phyloP scores from a whole-genome alignment of 2,888 invertebrate species.

The Volucella bombylans region DNA sequence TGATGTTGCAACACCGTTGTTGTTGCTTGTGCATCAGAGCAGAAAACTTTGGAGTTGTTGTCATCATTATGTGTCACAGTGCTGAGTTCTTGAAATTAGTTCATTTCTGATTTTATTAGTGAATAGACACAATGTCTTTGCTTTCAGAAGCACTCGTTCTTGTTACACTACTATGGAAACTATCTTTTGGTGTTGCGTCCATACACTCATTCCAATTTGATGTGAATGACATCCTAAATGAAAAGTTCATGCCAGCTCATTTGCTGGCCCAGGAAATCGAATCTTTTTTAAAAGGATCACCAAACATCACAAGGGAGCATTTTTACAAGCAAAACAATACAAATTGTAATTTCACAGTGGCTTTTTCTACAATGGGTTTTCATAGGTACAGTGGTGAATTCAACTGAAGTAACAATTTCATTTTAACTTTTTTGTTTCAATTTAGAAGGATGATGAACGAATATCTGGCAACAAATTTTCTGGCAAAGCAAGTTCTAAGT shows the following conservation, averaged over 20 bases:
- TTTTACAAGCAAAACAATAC: conserved; percentile 52
- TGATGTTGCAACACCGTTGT: conserved; percentile 4
- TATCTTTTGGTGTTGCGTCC: not conserved
- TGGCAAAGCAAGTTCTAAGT: conserved; percentile 88
- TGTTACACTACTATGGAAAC: not conserved
- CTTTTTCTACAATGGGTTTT: conserved; percentile 86
- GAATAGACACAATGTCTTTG: conserved; percentile 40
- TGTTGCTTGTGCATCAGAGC: conserved; percentile 50
- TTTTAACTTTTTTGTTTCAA: not conserved
- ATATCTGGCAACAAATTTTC: conserved; percentile 88
- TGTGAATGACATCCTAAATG: conserved; percentile 87
- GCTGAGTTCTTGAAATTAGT: conserved; percentile 29
- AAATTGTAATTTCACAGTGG: conserved; percentile 84
- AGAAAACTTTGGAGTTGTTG: conserved; percentile 31
- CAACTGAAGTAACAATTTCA: not conserved
- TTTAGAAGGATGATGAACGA: conserved; percentile 90
- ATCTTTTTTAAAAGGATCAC: conserved; percentile 69
- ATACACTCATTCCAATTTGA: conserved; percentile 80
- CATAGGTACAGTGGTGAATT: conserved; percentile 85
- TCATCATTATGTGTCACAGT: conserved; percentile 24
- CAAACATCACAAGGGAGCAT: conserved; percentile 69
- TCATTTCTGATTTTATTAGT: conserved; percentile 21
- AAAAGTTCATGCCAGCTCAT: conserved; percentile 88
- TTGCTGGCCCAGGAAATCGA: conserved; percentile 83
- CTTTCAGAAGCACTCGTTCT: not conserved